phyloP scores from a whole-genome alignment of 2,888 invertebrate genomes.

The Phanerotoma sp. region DNA sequence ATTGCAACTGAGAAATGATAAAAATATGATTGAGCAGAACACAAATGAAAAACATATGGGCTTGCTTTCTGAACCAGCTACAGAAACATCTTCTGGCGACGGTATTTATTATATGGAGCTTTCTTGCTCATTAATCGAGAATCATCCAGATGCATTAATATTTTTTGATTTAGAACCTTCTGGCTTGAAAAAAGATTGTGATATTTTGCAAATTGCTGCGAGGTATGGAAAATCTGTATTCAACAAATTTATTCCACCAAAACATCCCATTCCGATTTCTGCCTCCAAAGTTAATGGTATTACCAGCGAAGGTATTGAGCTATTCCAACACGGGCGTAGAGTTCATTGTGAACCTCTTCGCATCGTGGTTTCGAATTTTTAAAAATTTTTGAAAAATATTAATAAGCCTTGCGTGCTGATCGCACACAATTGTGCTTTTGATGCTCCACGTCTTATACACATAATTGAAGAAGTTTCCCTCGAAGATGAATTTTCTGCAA shows the following conservation, averaged over 20 bases:
- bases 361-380: background rate
- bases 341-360: background rate
- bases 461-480: constrained; percentile 1
- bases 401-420: constrained; percentile 7
- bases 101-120: no score
- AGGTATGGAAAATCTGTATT: constrained; percentile 12
- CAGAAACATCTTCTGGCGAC: background rate
- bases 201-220: constrained; percentile 23
- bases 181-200: constrained; percentile 14
- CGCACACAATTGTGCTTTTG: constrained; percentile 16
- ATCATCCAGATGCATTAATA: background rate
- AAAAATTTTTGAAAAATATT: background rate
- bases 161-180: constrained; percentile 27
- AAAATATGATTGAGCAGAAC: constrained; percentile 18
- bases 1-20: constrained; percentile 8
- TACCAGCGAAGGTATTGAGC: background rate
- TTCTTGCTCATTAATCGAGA: background rate
- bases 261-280: no score
- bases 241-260: no score
- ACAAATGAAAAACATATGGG: constrained; percentile 22
- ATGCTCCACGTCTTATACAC: constrained; percentile 2
- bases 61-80: constrained; percentile 6
- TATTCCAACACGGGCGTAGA: background rate
- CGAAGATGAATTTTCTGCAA: constrained; percentile 5
- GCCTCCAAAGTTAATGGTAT: background rate